phyloP scores from a whole-genome alignment of 2,888 invertebrate species.

The Zootermopsis nevadensis region DNA sequence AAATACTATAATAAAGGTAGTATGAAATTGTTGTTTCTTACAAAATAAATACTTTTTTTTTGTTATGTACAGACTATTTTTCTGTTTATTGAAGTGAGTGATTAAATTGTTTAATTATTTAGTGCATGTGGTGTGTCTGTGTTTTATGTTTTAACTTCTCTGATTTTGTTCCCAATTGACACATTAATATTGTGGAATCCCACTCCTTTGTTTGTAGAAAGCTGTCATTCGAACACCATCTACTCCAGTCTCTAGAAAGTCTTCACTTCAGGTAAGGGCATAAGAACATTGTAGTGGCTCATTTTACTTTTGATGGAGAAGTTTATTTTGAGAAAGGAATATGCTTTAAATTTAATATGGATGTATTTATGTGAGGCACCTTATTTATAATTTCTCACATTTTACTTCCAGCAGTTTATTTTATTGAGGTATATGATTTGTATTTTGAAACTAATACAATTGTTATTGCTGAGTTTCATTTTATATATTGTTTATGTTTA shows the following conservation, averaged over 20 bases:
- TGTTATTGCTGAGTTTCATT: neutral
- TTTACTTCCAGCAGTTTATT: neutral
- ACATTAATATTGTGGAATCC: slow-evolving; percentile 23
- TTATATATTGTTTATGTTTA: neutral
- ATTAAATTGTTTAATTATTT: neutral
- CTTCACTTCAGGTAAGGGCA: slow-evolving; percentile 73
- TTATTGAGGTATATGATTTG: neutral
- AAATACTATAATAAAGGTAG: neutral
- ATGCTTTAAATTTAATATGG: neutral
- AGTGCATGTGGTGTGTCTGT: too few species aligned
- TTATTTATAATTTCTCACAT: neutral
- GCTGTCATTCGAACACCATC: slow-evolving; percentile 68
- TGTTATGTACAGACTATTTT: neutral
- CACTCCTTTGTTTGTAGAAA: slow-evolving; percentile 55
- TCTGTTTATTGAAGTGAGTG: neutral
- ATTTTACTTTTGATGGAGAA: neutral
- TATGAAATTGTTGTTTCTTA: neutral
- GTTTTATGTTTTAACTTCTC: neutral
- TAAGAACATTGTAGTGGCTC: neutral
- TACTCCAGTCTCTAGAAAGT: slow-evolving; percentile 71
- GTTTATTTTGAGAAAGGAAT: neutral
- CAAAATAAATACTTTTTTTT: neutral
- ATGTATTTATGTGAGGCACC: neutral
- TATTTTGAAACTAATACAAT: neutral
- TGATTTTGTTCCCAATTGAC: neutral